phyloP scores from a whole-genome alignment of 2,797 vertebrate species.

The Artibeus jamaicensis region DNA sequence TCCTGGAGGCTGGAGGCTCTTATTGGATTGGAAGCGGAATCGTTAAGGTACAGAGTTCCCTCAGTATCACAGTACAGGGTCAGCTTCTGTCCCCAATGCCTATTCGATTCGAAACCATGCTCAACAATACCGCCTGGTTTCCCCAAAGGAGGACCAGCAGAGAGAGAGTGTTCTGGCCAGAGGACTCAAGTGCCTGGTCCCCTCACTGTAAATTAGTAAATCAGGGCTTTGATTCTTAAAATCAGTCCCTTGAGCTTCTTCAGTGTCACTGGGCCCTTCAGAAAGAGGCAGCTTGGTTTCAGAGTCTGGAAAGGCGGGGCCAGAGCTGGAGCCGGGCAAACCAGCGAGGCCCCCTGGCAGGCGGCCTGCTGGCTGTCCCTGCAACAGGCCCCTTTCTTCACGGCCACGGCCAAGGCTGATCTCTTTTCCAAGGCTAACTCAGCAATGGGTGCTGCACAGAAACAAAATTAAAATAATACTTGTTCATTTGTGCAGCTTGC shows the following conservation, averaged over 20 bases:
- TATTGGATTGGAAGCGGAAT: background rate
- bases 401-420: no score
- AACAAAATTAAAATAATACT: constrained; percentile 35
- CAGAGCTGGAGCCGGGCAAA: background rate
- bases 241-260: constrained; percentile 28
- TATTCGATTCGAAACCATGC: background rate
- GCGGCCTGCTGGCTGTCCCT: background rate
- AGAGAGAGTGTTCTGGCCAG: constrained; percentile 11
- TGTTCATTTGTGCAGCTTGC: background rate
- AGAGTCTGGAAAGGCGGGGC: background rate
- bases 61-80: background rate
- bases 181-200: background rate
- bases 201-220: constrained; percentile 34
- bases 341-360: constrained; percentile 34
- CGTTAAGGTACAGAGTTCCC: background rate
- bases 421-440: constrained; percentile 44
- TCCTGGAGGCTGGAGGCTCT: background rate
- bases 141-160: background rate
- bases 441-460: background rate
- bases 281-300: constrained; percentile 7
- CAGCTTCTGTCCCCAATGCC: background rate
- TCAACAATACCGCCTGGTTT: background rate
- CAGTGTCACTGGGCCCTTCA: background rate
- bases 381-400: background rate
- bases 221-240: constrained; percentile 24